These are phyloP conservation scores for Tetrax tetrax DNA, from an alignment of 2,113 vertebrate genomes.

Conservation along the genomic window DNA sequence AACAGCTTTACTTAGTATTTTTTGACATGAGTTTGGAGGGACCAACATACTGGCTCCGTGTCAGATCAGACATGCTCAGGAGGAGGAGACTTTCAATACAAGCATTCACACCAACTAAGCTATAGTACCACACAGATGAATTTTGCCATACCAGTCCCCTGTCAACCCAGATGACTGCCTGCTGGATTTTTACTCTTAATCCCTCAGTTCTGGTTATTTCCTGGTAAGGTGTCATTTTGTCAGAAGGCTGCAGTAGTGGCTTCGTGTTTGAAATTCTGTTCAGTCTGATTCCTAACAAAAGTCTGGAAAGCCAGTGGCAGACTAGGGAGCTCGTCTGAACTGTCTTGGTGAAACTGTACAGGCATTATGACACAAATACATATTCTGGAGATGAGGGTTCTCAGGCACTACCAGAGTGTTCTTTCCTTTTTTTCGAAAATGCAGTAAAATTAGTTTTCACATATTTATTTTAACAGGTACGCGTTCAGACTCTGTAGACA, in stretches of 20 bases:
- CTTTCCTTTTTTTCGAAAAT: background rate
- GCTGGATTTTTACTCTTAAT: background rate
- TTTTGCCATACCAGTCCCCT: background rate
- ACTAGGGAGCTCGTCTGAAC: background rate
- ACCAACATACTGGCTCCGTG: background rate
- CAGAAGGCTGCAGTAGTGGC: background rate
- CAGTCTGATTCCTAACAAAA: background rate
- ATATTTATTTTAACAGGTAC: background rate
- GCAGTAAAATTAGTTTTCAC: background rate
- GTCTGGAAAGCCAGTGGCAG: background rate
- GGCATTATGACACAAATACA: background rate
- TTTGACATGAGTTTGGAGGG: background rate
- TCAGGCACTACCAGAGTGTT: background rate
- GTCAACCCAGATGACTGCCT: background rate
- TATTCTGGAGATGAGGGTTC: background rate
- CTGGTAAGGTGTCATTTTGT: background rate
- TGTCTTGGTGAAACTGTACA: background rate
- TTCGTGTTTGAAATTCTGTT: background rate
- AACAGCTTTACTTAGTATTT: background rate
- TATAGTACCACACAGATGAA: background rate
- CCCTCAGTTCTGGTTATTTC: background rate
- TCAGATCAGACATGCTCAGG: background rate
- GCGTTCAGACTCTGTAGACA: background rate
- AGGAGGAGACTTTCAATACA: background rate
- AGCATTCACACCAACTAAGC: background rate